A percentile compares a stretch with the other conserved stretches of the same genome.
Evolutionary conservation across 2,113 vertebrate genomes (phyloP).

Genomic region (Callaeas wilsoni): DNA sequence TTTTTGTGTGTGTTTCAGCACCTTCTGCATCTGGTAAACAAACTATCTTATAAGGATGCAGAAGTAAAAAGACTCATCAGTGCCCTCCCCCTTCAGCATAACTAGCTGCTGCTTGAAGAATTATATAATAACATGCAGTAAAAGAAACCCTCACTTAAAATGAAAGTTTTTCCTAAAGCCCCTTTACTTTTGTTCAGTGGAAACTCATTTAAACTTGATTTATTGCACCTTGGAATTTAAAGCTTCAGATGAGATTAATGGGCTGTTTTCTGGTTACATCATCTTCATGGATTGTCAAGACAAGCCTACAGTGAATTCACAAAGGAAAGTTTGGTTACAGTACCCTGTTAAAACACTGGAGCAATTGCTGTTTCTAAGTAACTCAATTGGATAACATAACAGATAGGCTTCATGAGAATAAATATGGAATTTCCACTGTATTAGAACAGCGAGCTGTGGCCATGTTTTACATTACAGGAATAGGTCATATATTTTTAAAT

Average conservation of each 20-base stretch:
- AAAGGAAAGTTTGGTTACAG: slow-evolving; percentile 37
- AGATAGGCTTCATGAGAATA: slow-evolving; percentile 39
- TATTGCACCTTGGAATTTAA: slow-evolving; percentile 51
- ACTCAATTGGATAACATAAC: slow-evolving; percentile 57
- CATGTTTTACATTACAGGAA: slow-evolving; percentile 16
- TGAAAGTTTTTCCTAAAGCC: background rate
- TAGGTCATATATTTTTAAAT: slow-evolving; percentile 18
- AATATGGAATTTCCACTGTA: slow-evolving; percentile 30
- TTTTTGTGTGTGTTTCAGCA: background rate
- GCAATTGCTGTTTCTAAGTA: slow-evolving; percentile 50
- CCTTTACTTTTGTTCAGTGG: slow-evolving; percentile 29
- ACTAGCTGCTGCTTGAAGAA: background rate
- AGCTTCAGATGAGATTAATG: slow-evolving; percentile 56
- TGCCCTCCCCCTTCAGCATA: background rate
- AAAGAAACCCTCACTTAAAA: background rate
- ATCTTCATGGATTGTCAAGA: slow-evolving; percentile 56
- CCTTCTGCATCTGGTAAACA: background rate
- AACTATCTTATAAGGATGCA: background rate
- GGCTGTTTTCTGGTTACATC: slow-evolving; percentile 64
- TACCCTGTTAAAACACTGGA: slow-evolving; percentile 1
- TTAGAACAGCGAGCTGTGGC: background rate
- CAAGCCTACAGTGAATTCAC: slow-evolving; percentile 40
- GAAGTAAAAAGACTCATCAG: background rate
- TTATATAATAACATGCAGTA: background rate
- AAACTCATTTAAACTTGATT: slow-evolving; percentile 65